A percentile compares a stretch with the other conserved stretches of the same genome.
Conservation (phyloP, 2,888 invertebrate genomes). For the Notodonta dromedarius region DNA sequence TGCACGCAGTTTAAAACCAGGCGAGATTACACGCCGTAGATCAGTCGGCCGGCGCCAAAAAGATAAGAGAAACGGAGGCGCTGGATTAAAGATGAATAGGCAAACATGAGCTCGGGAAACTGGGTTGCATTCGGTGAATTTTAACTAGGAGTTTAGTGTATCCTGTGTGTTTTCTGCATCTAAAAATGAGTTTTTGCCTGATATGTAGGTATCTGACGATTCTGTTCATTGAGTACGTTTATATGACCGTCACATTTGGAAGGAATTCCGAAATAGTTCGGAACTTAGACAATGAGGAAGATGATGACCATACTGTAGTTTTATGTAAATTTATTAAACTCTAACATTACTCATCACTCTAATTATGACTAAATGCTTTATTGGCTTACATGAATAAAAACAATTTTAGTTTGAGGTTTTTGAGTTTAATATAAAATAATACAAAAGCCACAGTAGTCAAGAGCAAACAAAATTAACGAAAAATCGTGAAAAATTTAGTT, state of each 20-base stretch:
- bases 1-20: slow-evolving; percentile 73
- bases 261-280: no score
- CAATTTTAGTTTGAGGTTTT: neutral
- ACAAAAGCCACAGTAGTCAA: neutral
- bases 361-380: no score
- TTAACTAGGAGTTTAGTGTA: slow-evolving; percentile 24
- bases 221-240: no score
- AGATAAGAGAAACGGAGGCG: slow-evolving; percentile 59
- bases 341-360: no score
- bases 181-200: no score
- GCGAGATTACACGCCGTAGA: slow-evolving; percentile 49
- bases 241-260: no score
- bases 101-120: slow-evolving; percentile 67
- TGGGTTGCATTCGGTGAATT: slow-evolving; percentile 58
- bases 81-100: slow-evolving; percentile 75
- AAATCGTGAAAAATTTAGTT: slow-evolving; percentile 21
- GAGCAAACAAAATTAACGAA: slow-evolving; percentile 2
- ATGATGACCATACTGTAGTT: no score
- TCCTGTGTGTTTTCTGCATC: neutral
- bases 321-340: no score
- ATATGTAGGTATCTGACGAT: no score
- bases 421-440: neutral
- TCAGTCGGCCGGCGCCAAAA: slow-evolving; percentile 69
- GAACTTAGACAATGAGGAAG: no score
- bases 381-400: no score